Base-by-base conservation (phyloP, 2,797 vertebrate genomes). In the Alauda arvensis region DNA sequence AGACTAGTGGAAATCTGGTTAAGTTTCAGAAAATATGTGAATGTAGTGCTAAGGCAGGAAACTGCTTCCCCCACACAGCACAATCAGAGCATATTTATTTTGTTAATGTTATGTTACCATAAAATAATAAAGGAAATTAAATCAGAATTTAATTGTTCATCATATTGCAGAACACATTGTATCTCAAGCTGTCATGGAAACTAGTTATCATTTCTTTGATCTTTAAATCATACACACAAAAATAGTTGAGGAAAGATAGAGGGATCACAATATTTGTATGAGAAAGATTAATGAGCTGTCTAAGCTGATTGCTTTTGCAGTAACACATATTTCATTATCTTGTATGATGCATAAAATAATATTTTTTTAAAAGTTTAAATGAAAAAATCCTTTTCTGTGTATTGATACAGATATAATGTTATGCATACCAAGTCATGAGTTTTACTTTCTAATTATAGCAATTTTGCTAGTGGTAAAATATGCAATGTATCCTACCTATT, bases 51-150 rank as follows among this genome's bases (percentile, higher is more conserved):
- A 75, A 90, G 72, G 29, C 52, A 77, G 56, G 56, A 83, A 88
- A 89, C 34, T 45, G 26, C 66, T 91, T 91, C 9, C 28, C 39
- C 81, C 57, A 81, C 48, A 6, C 31, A 71, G 23, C 62, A 91
- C 28, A 79, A 86, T 91, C 69, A 79, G 26, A 93, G 42, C 56
- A 90, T 77, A 86, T 89, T 93, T 93, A 72, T 94, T 66, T 92
- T 91, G 55, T 53, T 84, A 80, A 69, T 77, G 89, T 88, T 89
- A 91, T 57, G 48, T 77, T 92, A 62, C 45, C 43, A 55, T 93
- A 87, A 78, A 88, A 63, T 84, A 81, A 49, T 85, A 93, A 91
- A 86, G 68, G 69, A 91, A 84, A 72, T 94, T 72, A 92, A 94
- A 90, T 92, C 52, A 70, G 74, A 89, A 29, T 69, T 76, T 89